Evolutionary conservation across 2,888 invertebrate genomes (phyloP).

Genomic region (Chrysomela aeneicollis): DNA sequence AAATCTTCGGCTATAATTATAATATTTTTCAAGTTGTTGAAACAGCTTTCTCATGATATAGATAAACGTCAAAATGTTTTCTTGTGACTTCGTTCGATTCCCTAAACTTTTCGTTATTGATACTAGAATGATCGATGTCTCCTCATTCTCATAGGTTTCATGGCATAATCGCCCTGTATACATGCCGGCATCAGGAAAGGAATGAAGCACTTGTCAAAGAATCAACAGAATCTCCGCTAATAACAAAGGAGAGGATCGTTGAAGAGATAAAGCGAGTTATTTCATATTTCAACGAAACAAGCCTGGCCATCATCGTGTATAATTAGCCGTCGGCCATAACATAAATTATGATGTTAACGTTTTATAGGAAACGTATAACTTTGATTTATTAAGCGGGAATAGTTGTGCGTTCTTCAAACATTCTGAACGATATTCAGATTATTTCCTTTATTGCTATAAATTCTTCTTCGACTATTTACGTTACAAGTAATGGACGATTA

Average conservation of each 20-base stretch:
- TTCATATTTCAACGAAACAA: constrained; percentile 61
- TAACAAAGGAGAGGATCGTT: constrained; percentile 56
- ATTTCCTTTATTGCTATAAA: constrained; percentile 37
- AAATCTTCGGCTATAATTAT: too few relatives aligned
- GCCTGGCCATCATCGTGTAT: constrained; percentile 59
- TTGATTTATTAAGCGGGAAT: constrained; percentile 54
- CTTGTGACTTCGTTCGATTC: too few relatives aligned
- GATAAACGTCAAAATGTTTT: too few relatives aligned
- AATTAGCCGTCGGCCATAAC: constrained; percentile 60
- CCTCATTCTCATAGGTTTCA: too few relatives aligned
- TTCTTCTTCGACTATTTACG: constrained; percentile 22
- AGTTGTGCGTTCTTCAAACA: constrained; percentile 43
- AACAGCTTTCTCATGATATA: too few relatives aligned
- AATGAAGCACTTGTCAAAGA: constrained; percentile 25
- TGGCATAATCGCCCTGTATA: constrained; percentile 3
- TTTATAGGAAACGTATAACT: constrained; percentile 59
- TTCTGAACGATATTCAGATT: constrained; percentile 32
- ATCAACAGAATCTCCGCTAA: constrained; percentile 54
- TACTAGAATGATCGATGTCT: too few relatives aligned
- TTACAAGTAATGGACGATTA: constrained; percentile 21
- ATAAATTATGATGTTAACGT: constrained; percentile 61
- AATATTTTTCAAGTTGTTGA: too few relatives aligned
- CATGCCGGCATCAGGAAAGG: neutral
- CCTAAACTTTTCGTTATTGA: too few relatives aligned
- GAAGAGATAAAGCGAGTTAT: constrained; percentile 57